A percentile compares a stretch with the other conserved stretches of the same genome.
phyloP scores from a whole-genome alignment of 2,113 vertebrate species.

The Cairina moschata region DNA sequence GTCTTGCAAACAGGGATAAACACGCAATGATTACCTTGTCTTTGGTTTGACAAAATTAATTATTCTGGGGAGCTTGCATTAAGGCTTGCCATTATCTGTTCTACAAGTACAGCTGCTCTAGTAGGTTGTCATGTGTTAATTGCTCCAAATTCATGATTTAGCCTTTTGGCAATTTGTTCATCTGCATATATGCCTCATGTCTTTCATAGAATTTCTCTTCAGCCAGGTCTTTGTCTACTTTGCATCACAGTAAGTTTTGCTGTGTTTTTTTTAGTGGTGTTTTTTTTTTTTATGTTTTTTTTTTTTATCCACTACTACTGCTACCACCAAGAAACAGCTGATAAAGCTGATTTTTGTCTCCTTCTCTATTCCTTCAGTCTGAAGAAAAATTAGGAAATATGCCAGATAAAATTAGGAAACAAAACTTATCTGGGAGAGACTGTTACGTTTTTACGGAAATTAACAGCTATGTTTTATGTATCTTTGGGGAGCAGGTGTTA shows the following conservation, averaged over 20 bases:
- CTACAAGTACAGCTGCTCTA: not conserved
- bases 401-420: not conserved
- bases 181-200: not conserved
- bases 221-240: not conserved
- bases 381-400: not conserved
- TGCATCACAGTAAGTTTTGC: not conserved
- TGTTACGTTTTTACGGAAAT: not conserved
- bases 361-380: fast-evolving
- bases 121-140: not conserved
- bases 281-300: not conserved
- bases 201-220: not conserved
- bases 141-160: not conserved
- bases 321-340: not conserved
- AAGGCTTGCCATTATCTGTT: not conserved
- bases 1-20: not conserved
- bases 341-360: not conserved
- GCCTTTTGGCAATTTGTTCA: not conserved
- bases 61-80: not conserved
- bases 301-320: not conserved
- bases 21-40: not conserved
- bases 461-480: not conserved
- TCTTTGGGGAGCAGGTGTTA: not conserved
- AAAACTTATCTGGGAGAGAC: not conserved
- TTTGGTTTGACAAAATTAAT: not conserved
- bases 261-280: not conserved